These are phyloP conservation scores for Drosophila oshimai DNA, from an alignment of 1,140 invertebrate genomes.

Conservation along the genomic window DNA sequence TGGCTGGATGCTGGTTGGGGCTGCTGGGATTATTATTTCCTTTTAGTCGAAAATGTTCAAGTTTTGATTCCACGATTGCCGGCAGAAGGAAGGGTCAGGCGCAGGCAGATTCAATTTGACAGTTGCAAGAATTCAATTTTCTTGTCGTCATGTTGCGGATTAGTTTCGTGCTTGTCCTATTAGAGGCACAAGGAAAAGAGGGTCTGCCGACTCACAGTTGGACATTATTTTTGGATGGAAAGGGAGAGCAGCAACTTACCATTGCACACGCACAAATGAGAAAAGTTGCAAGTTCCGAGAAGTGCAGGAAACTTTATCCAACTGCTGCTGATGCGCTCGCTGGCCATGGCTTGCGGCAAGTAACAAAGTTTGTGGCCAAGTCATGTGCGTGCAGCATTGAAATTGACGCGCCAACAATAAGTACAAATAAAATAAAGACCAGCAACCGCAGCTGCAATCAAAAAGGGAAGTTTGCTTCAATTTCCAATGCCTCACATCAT, in stretches of 20 bases:
- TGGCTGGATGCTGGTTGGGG: no score
- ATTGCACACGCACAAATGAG: slow-evolving; percentile 79
- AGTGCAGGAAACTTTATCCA: slow-evolving; percentile 59
- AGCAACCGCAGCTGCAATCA: slow-evolving; percentile 14
- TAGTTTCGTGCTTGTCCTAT: slow-evolving; percentile 66
- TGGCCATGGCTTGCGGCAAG: slow-evolving; percentile 33
- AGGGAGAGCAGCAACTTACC: slow-evolving; percentile 34
- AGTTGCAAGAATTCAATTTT: slow-evolving; percentile 80
- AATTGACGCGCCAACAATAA: slow-evolving; percentile 40
- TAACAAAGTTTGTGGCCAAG: slow-evolving; percentile 69
- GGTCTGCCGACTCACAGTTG: slow-evolving; percentile 24
- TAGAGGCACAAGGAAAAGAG: neutral
- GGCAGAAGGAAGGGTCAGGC: neutral
- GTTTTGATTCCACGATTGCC: slow-evolving; percentile 44
- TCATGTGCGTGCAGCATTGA: slow-evolving; percentile 73
- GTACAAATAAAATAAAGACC: slow-evolving; percentile 5
- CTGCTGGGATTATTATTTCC: no score
- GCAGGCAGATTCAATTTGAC: slow-evolving; percentile 74
- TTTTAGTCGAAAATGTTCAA: slow-evolving; percentile 41
- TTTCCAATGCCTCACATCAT: neutral
- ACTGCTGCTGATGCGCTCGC: slow-evolving; percentile 30
- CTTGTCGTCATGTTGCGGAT: slow-evolving; percentile 79
- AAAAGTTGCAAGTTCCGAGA: slow-evolving; percentile 68
- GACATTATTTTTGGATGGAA: slow-evolving; percentile 45
- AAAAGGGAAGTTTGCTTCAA: slow-evolving; percentile 3